Percentiles rank a stretch among this genome's conserved stretches.
Evolutionary conservation across 2,888 invertebrate species (phyloP).

Genomic region (Diplazon laetatorius): DNA sequence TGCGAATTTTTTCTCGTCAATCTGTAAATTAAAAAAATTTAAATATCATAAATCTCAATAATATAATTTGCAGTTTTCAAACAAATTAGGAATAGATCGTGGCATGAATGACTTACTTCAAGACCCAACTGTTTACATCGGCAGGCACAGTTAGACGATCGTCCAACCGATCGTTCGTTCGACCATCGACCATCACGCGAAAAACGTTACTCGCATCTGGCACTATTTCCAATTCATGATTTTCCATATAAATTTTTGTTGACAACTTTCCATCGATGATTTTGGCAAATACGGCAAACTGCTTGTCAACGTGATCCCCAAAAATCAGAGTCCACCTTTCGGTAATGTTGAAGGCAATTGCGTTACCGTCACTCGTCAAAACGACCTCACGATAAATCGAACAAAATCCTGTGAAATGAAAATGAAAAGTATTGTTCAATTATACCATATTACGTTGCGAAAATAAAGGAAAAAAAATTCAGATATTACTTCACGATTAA

Average conservation of each 20-base stretch:
- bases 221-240: slow-evolving; percentile 67
- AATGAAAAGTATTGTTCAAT: too few relatives aligned
- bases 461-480: too few relatives aligned
- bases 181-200: slow-evolving; percentile 66
- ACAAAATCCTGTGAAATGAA: slow-evolving; percentile 74
- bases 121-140: slow-evolving; percentile 17
- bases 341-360: slow-evolving; percentile 66
- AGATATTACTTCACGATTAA: too few relatives aligned
- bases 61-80: too few relatives aligned
- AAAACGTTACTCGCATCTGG: slow-evolving; percentile 55
- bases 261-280: slow-evolving; percentile 69
- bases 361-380: slow-evolving; percentile 68
- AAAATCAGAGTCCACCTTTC: slow-evolving; percentile 78
- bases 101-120: slow-evolving; percentile 51
- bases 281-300: slow-evolving; percentile 79
- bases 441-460: too few relatives aligned
- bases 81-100: background rate
- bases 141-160: slow-evolving; percentile 64
- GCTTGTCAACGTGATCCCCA: slow-evolving; percentile 72
- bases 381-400: slow-evolving; percentile 70
- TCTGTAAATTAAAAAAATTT: slow-evolving; percentile 56
- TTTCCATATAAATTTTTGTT: slow-evolving; percentile 61
- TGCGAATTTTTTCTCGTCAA: slow-evolving; percentile 64
- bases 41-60: too few relatives aligned
- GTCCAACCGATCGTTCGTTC: slow-evolving; percentile 49